Evolutionary conservation across 2,888 invertebrate genomes (phyloP), one percentile per base, ranked within the genome.

Genomic region (Stenodera caucasica): DNA sequence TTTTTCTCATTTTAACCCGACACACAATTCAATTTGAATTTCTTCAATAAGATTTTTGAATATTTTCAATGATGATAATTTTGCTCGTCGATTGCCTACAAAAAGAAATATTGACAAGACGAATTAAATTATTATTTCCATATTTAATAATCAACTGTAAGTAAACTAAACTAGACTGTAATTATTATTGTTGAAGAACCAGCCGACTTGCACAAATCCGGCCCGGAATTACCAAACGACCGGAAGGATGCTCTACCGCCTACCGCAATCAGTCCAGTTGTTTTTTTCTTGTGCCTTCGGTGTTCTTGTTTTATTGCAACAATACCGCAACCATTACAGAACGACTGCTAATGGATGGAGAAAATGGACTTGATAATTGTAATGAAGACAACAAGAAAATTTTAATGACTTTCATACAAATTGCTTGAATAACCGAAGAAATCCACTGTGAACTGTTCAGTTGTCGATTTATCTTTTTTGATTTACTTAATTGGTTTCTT

Each of bases 1-100:
- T 26, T 23, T 55, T 61, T 61, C 61, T 29, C 61, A 51, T 55
- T 53, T 45, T 51, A 51, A 50, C 33, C 53, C 53, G 37, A 14
- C 23, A 35, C 9, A 14, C 15, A 15, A 23, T 29, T 37, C 49
- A 1, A 12, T 53, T 49, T 45, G 14, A n/a, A n/a, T n/a, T n/a
- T n/a, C n/a, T n/a, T n/a, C n/a, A n/a, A n/a, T n/a, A n/a, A n/a
- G n/a, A n/a, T n/a, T n/a, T n/a, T n/a, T n/a, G n/a, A n/a, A n/a
- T n/a, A n/a, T n/a, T n/a, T n/a, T n/a, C n/a, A n/a, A n/a, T n/a
- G n/a, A n/a, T n/a, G n/a, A n/a, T n/a, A n/a, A n/a, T n/a, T n/a
- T n/a, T n/a, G n/a, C n/a, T n/a, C n/a, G n/a, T n/a, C n/a, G n/a
- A n/a, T n/a, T n/a, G n/a, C n/a, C n/a, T n/a, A n/a, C n/a, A n/a